Base-by-base conservation (phyloP, 2,113 vertebrate species). In the Cettia cetti region DNA sequence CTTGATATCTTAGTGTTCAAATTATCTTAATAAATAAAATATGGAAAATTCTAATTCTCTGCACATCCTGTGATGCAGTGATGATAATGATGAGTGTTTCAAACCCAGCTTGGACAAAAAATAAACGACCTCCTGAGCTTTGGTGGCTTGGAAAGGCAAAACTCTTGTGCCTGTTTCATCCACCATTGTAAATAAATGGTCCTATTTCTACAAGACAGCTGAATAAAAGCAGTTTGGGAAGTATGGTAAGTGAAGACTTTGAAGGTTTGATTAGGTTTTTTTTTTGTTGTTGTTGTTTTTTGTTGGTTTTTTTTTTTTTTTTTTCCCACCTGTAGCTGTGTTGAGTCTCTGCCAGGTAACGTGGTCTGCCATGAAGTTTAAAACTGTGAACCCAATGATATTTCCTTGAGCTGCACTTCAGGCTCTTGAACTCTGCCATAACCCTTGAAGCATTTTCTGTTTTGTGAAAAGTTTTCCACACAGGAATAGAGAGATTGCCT, bases 271-370 rank as follows among this genome's bases (percentile, higher is more conserved):
- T 39, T 61, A 16, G 17, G 44, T 6, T 44, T 44, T 19, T 44
- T 44, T 44, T 18, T 18, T 44, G 13, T 44, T 44, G n/a, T 44
- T 18, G 7, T 44, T 44, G 13, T 44, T 44, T 44, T 17, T 44
- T 44, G 7, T 44, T 44, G 42, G 14, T 18, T 18, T 44, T 20
- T 20, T 45, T 45, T 20, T 45, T 19, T 44, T 44, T 44, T 37
- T 27, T 56, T 40, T 17, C 13, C 2, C 8, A 3, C 3, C 54
- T 50, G 0, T n/a, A 45, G 56, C 63, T 33, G 11, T 4, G 15
- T 42, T 92, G 9, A 19, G 20, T 26, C 15, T 72, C n/a, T 53
- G 21, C 30, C 17, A 13, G 57, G 59, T 76, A 19, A 33, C 12
- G 1, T 15, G 23, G 53, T 45, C 22, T 60, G 69, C 49, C 14